Conservation (phyloP, 2,797 vertebrate genomes). For the Trachurus trachurus region DNA sequence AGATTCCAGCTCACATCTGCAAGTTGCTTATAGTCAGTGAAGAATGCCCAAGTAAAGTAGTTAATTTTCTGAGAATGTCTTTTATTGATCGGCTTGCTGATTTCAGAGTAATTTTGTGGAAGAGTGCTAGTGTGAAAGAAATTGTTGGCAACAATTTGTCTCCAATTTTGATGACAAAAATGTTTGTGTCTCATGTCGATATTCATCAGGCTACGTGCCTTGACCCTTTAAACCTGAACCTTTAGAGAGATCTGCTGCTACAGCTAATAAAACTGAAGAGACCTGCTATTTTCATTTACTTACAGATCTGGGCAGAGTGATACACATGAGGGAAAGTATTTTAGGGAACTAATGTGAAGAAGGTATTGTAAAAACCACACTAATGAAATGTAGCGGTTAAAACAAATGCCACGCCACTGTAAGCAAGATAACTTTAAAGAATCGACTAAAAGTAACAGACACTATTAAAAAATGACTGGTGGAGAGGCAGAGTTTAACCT, state of each 20-base stretch:
- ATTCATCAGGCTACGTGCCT: conserved; percentile 5
- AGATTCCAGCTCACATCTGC: not conserved
- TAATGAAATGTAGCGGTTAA: too few species aligned
- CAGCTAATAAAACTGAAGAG: not conserved
- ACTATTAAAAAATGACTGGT: not conserved
- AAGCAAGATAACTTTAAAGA: not conserved
- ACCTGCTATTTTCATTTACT: not conserved
- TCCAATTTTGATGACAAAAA: conserved; percentile 23
- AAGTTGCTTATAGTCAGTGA: not conserved
- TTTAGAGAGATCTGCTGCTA: not conserved
- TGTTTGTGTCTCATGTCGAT: conserved; percentile 1
- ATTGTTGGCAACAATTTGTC: conserved; percentile 24
- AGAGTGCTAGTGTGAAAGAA: conserved; percentile 5
- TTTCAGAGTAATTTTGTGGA: conserved; percentile 31
- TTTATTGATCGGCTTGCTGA: conserved; percentile 12
- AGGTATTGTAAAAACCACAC: too few species aligned
- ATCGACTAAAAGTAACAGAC: not conserved
- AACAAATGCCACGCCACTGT: too few species aligned
- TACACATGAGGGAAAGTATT: not conserved
- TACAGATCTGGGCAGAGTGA: not conserved
- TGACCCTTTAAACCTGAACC: conserved; percentile 4
- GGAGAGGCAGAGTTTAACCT: not conserved
- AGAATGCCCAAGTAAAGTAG: not conserved
- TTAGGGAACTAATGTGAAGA: not conserved
- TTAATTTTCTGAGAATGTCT: conserved; percentile 18